A percentile compares a stretch with the other conserved stretches of the same genome.
Evolutionary conservation across 2,113 vertebrate species (phyloP).

Genomic region (Alaudala cheleensis): DNA sequence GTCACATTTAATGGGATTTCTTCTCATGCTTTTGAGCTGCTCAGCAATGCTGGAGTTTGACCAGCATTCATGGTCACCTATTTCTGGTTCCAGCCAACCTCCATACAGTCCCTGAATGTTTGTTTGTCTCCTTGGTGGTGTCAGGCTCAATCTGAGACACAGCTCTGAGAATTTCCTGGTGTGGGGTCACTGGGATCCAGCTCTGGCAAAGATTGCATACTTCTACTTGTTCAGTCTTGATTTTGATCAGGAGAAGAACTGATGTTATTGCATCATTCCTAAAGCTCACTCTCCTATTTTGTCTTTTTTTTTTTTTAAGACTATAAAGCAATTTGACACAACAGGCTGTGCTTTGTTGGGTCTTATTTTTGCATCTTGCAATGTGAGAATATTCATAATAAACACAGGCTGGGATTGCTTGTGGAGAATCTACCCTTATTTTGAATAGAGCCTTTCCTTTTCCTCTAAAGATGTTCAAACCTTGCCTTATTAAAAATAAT

Average conservation of each 20-base stretch:
- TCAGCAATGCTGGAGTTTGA: background rate
- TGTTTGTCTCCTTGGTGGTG: background rate
- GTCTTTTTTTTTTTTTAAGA: background rate
- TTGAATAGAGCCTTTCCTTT: background rate
- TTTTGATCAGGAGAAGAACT: constrained; percentile 2
- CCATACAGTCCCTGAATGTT: background rate
- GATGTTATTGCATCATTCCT: constrained; percentile 21
- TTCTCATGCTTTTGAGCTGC: background rate
- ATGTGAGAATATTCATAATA: background rate
- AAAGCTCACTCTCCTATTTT: background rate
- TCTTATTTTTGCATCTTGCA: background rate
- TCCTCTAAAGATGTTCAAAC: background rate
- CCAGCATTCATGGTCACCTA: background rate
- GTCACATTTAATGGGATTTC: constrained; percentile 33
- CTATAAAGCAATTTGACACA: background rate
- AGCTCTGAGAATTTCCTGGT: background rate
- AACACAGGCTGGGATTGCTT: constrained; percentile 21
- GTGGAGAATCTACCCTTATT: background rate
- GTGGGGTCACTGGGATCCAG: constrained; percentile 24
- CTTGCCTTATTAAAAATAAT: background rate
- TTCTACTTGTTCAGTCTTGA: constrained; percentile 34
- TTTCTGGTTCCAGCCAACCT: background rate
- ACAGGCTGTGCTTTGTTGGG: constrained; percentile 18
- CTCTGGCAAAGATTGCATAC: background rate
- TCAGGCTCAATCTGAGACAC: background rate